Evolutionary conservation across 2,888 invertebrate genomes (phyloP), one percentile per base, ranked within the genome.

Genomic region (Glyphotaelius pellucidus): DNA sequence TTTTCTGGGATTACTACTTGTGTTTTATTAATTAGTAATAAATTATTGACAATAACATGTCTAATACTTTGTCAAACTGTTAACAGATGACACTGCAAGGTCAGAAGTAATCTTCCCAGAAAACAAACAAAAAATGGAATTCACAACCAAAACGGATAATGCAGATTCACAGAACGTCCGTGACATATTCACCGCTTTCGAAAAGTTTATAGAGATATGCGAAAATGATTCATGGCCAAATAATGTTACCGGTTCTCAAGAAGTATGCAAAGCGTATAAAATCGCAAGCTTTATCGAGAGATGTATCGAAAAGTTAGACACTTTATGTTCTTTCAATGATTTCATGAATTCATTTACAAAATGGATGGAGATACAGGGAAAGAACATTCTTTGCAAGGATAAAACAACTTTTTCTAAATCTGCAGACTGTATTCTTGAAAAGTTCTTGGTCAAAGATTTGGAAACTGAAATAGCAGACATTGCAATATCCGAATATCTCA

Each of bases 271-370:
- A 94, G 95, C 96, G 35, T 97, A 97, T 93, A 94, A 96, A 93
- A 95, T 96, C 92, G 96, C 96, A 67, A 94, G 94, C 88, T 96
- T 97, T 94, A 94, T 97, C 47, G 97, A 97, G 94, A 96, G 95
- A 93, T 95, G 96, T 91, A 94, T 97, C 12, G 94, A 94, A 89
- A 96, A 95, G 94, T 95, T 97, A 52, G 95, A 95, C 92, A 95
- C 95, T 92, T 95, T 95, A 52, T 94, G 94, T 86, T 94, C 95
- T 67, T 95, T 96, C 80, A 95, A 95, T 81, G 95, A 95, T 85
- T 96, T 96, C 94, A 92, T 96, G n/a, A 92, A 79, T 31, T 47
- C 67, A 3, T 83, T 92, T 30, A 86, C 81, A 15, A 80, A 87
- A 30, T 91, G 87, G 89, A 90, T 42, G 47, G 93, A 94, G 91